Evolutionary conservation across 2,113 vertebrate genomes (phyloP).

Genomic region (Muscicapa adusta): DNA sequence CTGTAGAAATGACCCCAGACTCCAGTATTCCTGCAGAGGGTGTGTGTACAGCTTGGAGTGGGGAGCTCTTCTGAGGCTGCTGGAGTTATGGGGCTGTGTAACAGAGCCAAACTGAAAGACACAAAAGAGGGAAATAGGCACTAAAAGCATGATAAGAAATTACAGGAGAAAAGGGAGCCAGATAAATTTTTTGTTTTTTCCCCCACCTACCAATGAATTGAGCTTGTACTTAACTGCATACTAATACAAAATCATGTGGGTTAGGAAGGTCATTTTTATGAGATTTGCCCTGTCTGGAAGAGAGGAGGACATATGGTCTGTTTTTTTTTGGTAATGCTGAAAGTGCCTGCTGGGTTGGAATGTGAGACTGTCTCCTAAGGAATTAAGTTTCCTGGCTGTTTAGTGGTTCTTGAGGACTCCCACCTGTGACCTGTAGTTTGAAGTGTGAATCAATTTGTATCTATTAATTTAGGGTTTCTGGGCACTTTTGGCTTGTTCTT

Average conservation of each 20-base stretch:
- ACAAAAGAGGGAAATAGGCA: too few species aligned
- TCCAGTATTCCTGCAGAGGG: not conserved
- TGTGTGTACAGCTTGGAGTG: too few species aligned
- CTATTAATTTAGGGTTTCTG: not conserved
- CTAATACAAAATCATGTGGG: not conserved
- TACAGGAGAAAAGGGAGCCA: not conserved
- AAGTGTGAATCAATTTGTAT: not conserved
- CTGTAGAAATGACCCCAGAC: not conserved
- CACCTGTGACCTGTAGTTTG: not conserved
- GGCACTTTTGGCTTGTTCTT: not conserved
- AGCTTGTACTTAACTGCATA: not conserved
- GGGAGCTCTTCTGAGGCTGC: not conserved
- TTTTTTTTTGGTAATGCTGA: not conserved
- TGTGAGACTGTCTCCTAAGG: not conserved
- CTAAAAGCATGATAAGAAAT: not conserved
- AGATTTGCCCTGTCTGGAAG: not conserved
- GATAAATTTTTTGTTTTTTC: not conserved
- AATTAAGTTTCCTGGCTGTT: not conserved
- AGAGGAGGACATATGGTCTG: not conserved
- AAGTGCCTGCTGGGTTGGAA: not conserved
- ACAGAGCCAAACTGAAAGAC: not conserved
- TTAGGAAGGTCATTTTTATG: not conserved
- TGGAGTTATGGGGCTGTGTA: fast-evolving
- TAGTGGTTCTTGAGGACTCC: not conserved
- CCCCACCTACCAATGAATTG: not conserved